Evolutionary conservation across 2,888 invertebrate species (phyloP).

Genomic region (Cephus rjabovi): DNA sequence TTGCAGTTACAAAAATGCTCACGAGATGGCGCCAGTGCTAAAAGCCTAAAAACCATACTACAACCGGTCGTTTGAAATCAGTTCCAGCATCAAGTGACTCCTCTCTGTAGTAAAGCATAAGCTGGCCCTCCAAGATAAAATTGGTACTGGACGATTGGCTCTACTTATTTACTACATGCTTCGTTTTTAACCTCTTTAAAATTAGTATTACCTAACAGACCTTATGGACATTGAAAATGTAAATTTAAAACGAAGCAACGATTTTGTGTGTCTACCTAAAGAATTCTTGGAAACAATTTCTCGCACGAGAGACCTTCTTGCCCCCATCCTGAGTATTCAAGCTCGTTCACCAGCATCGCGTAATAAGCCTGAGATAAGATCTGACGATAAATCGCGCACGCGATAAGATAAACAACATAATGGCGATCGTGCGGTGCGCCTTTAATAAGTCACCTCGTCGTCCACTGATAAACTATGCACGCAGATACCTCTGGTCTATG

Average conservation of each 20-base stretch:
- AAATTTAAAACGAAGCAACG: not conserved
- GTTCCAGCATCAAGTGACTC: not conserved
- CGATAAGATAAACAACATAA: not conserved
- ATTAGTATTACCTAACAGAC: not conserved
- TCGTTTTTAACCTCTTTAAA: not conserved
- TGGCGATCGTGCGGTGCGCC: not conserved
- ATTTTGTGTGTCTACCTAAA: not conserved
- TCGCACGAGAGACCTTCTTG: not conserved
- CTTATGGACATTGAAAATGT: not conserved
- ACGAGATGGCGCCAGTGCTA: not conserved
- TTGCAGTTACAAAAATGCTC: not conserved
- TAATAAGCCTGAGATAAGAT: not conserved
- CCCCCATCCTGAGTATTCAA: not conserved
- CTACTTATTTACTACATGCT: not conserved
- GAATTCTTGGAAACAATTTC: not conserved
- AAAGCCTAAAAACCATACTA: not conserved
- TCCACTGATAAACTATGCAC: not conserved
- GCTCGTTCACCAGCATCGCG: not conserved
- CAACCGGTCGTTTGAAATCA: not conserved
- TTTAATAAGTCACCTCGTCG: not conserved
- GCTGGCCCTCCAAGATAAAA: not conserved
- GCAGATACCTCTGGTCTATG: not conserved
- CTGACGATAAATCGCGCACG: not conserved
- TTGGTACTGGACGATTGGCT: not conserved
- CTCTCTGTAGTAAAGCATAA: not conserved